Percentiles rank a stretch among this genome's conserved stretches.
These are phyloP conservation scores for Danio kyathit DNA, from an alignment of 2,797 vertebrate species.

Conservation along the genomic window DNA sequence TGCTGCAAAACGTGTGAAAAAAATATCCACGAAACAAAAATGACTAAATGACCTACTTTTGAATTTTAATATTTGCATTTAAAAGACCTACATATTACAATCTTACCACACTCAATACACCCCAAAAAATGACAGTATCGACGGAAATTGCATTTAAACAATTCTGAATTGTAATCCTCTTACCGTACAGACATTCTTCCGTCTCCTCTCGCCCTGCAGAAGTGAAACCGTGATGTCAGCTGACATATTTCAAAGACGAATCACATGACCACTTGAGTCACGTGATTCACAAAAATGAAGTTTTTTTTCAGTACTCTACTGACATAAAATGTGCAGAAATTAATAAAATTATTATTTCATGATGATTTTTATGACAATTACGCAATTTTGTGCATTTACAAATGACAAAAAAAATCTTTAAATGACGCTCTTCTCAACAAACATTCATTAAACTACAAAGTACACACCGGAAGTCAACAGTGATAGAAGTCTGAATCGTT, in stretches of 20 bases:
- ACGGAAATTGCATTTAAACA: too few relatives aligned
- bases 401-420: not conserved
- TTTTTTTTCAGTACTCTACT: conserved; percentile 55
- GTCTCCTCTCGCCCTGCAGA: not conserved
- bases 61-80: too few relatives aligned
- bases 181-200: conserved; percentile 38
- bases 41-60: too few relatives aligned
- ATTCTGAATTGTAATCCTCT: too few relatives aligned
- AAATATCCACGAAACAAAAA: too few relatives aligned
- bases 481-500: not conserved
- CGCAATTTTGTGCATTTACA: not conserved
- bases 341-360: not conserved
- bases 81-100: too few relatives aligned
- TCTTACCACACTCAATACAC: too few relatives aligned
- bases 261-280: conserved; percentile 2
- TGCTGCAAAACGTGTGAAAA: too few relatives aligned
- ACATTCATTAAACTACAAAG: conserved; percentile 9
- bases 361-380: not conserved
- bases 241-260: not conserved
- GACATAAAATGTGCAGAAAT: not conserved
- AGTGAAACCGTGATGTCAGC: conserved; percentile 7
- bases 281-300: conserved; percentile 69
- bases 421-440: not conserved
- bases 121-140: too few relatives aligned
- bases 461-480: not conserved